Percentiles rank a stretch among this genome's conserved stretches.
Evolutionary conservation across 1,140 invertebrate species (phyloP).

Genomic region (Drosophila ambigua): DNA sequence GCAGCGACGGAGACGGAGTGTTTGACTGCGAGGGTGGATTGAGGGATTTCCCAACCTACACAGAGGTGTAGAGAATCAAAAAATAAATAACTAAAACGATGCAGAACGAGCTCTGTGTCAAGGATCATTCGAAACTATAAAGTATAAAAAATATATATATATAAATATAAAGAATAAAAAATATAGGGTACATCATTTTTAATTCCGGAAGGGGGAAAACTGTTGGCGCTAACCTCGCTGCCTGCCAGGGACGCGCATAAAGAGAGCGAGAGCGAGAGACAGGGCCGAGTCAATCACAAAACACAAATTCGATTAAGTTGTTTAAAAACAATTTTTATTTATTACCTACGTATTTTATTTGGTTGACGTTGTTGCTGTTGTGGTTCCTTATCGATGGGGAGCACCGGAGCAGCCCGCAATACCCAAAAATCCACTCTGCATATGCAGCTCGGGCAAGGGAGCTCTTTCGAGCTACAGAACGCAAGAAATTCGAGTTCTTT

Average conservation of each 20-base stretch:
- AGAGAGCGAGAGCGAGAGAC: too few species aligned
- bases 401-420: neutral
- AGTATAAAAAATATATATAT: too few species aligned
- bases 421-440: neutral
- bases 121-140: too few species aligned
- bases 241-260: too few species aligned
- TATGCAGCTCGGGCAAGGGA: neutral
- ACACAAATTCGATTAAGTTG: conserved; percentile 82
- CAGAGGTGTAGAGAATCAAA: too few species aligned
- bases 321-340: conserved; percentile 82
- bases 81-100: too few species aligned
- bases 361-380: conserved; percentile 47
- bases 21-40: conserved; percentile 45
- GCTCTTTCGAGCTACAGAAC: conserved; percentile 37
- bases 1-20: conserved; percentile 16
- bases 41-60: too few species aligned
- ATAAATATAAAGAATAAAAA: too few species aligned
- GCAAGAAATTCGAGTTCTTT: conserved; percentile 64
- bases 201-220: too few species aligned
- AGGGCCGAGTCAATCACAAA: conserved; percentile 66
- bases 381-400: conserved; percentile 36
- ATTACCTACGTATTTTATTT: conserved; percentile 66
- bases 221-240: too few species aligned
- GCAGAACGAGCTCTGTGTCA: too few species aligned
- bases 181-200: too few species aligned